These are phyloP conservation scores for Drosophila setifemur DNA, from an alignment of 1,140 invertebrate species.

Conservation along the genomic window DNA sequence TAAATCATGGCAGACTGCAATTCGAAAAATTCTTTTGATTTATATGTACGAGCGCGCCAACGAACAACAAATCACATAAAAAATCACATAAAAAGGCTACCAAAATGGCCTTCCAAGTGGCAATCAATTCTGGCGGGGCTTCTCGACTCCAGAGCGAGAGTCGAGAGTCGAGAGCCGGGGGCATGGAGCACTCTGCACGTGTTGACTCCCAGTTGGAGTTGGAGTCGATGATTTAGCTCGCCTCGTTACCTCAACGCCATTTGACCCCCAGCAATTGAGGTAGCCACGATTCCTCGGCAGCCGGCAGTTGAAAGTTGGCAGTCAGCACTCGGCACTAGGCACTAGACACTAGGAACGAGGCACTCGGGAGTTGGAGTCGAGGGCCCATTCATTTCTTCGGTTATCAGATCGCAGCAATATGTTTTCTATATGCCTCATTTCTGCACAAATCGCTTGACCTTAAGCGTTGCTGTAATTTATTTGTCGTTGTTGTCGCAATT, in stretches of 20 bases:
- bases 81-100: conserved; percentile 25
- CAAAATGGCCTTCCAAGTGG: conserved; percentile 72
- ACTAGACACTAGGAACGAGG: no score
- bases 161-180: conserved; percentile 8
- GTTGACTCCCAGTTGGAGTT: conserved; percentile 62
- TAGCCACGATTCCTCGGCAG: conserved; percentile 61
- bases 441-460: conserved; percentile 78
- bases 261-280: conserved; percentile 69
- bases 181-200: conserved; percentile 51
- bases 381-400: conserved; percentile 68
- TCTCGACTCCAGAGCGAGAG: conserved; percentile 8
- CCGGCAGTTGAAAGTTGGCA: background rate
- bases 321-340: background rate
- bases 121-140: conserved; percentile 62
- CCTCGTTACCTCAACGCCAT: conserved; percentile 74
- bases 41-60: conserved; percentile 42
- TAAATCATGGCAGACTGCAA: conserved; percentile 39
- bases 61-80: no score
- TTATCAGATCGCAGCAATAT: conserved; percentile 68
- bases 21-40: conserved; percentile 71
- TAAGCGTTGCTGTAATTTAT: conserved; percentile 79
- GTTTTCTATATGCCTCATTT: conserved; percentile 79
- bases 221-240: conserved; percentile 53
- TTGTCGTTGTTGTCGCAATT: conserved; percentile 73
- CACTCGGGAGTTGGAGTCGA: conserved; percentile 9